Base-by-base conservation (phyloP, 2,888 invertebrate species). In the Erebia ligea region DNA sequence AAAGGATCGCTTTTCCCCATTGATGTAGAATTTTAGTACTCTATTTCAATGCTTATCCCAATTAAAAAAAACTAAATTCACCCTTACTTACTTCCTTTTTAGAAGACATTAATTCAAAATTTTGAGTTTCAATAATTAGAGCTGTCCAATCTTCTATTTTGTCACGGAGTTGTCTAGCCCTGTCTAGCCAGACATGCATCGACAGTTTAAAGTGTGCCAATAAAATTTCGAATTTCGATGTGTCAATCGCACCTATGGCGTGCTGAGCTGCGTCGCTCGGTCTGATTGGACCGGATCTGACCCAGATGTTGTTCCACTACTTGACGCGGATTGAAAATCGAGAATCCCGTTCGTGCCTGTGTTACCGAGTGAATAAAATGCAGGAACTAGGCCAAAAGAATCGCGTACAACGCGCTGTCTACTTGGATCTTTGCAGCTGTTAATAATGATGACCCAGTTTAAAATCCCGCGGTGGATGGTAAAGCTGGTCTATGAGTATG, bases 391-490 rank as follows among this genome's bases (percentile, higher is more conserved):
- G 79, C 73, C 79, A 76, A 77, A 81, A 79, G 75, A 78, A 79
- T 78, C 69, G 78, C 78, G 74, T 77, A 75, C 76, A 72, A 69
- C 70, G 64, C 68, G 71, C 68, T 71, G 72, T 77, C 76, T 77
- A 67, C 75, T 78, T 75, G 71, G 34, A 62, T 66, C 62, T 75
- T 71, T 67, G 66, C 77, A 73, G 79, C 79, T 81, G 79, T 76
- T 79, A 77, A 80, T 81, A 79, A 78, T 77, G 76, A 76, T 80
- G 78, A 77, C 79, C 78, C 69, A 82, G 74, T 79, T 81, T 66
- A 6, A 34, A 62, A 61, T 42, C 17, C 42, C 19, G 8, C 42
- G 21, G 19, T 59, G 64, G 56, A 50, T 64, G 58, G 34, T 11
- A 65, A 8, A 70, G 54, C 42, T 56, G 19, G 50, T 62, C 15